Conservation (phyloP, 1,140 invertebrate genomes). For the Holotrichia oblita region DNA sequence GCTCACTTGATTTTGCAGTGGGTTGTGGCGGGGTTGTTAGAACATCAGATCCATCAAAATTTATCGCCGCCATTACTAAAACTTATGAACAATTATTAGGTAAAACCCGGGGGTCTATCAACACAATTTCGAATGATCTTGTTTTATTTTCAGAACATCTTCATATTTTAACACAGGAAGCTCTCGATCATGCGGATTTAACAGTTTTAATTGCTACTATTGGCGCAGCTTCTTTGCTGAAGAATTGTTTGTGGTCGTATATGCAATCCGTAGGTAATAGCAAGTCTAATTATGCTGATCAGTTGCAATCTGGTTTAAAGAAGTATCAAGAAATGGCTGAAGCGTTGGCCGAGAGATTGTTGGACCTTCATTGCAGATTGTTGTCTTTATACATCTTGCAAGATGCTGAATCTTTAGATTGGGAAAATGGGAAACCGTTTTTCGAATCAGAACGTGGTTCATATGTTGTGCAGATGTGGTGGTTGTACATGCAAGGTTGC, state of each 20-base stretch:
- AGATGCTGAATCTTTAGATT: conserved; percentile 77
- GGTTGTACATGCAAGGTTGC: conserved; percentile 77
- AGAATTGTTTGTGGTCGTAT: conserved; percentile 80
- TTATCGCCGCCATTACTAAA: conserved; percentile 73
- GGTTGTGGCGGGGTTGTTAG: conserved; percentile 69
- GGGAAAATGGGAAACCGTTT: conserved; percentile 69
- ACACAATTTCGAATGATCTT: background rate
- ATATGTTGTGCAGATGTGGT: conserved; percentile 91
- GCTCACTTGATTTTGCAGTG: conserved; percentile 57
- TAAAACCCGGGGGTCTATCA: conserved; percentile 57
- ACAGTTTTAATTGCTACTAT: conserved; percentile 80
- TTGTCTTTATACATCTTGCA: conserved; percentile 81
- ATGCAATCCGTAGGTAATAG: conserved; percentile 65
- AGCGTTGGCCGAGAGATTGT: conserved; percentile 77
- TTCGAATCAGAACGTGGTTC: conserved; percentile 75
- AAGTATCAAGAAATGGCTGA: conserved; percentile 82
- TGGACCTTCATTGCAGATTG: conserved; percentile 80
- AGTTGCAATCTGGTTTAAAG: conserved; percentile 70
- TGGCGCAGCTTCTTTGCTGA: conserved; percentile 78
- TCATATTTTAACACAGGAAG: conserved; percentile 80
- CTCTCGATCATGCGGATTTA: conserved; percentile 81
- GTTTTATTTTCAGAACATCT: conserved; percentile 70
- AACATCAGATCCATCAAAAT: conserved; percentile 76
- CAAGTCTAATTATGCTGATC: conserved; percentile 56
- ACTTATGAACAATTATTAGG: conserved; percentile 73